Evolutionary conservation across 92 coral and sea anemone species (phyloP).

Genomic region (Montipora capitata): DNA sequence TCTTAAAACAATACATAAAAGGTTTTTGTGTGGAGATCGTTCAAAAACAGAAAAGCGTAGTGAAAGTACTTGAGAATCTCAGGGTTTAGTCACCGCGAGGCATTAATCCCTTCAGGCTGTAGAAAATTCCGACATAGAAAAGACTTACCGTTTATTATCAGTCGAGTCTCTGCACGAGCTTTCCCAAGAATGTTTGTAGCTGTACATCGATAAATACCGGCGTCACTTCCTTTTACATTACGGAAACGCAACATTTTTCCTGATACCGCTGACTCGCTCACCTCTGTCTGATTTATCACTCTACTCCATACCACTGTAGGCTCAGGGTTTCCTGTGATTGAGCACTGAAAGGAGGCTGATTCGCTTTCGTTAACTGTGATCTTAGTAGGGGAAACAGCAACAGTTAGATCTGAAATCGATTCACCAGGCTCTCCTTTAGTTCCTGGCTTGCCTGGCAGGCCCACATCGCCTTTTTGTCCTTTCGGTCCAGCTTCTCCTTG

Average conservation of each 20-base stretch:
- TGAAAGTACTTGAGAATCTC: no score
- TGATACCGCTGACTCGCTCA: conserved; percentile 21
- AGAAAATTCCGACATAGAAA: not conserved
- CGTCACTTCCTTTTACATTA: conserved; percentile 37
- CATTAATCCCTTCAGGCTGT: no score
- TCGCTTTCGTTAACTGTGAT: conserved; percentile 57
- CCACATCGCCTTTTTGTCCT: conserved; percentile 49
- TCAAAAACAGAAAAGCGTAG: no score
- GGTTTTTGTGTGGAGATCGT: no score
- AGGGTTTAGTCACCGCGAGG: no score
- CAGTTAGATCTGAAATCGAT: conserved; percentile 47
- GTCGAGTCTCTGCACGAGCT: conserved; percentile 1
- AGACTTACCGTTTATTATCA: conserved; percentile 59
- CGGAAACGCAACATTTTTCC: conserved; percentile 38
- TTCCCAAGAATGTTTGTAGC: conserved; percentile 71
- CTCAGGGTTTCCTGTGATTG: conserved; percentile 59
- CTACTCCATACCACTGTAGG: conserved; percentile 60
- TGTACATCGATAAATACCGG: conserved; percentile 65
- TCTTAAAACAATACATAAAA: no score
- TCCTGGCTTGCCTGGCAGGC: conserved; percentile 66
- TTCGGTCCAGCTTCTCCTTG: conserved; percentile 31
- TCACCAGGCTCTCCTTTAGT: conserved; percentile 59
- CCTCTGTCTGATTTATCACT: conserved; percentile 6
- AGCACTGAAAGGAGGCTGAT: conserved; percentile 63
- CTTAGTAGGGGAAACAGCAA: conserved; percentile 44